Base-by-base conservation (phyloP, 2,797 vertebrate genomes). In the Florisuga fusca region DNA sequence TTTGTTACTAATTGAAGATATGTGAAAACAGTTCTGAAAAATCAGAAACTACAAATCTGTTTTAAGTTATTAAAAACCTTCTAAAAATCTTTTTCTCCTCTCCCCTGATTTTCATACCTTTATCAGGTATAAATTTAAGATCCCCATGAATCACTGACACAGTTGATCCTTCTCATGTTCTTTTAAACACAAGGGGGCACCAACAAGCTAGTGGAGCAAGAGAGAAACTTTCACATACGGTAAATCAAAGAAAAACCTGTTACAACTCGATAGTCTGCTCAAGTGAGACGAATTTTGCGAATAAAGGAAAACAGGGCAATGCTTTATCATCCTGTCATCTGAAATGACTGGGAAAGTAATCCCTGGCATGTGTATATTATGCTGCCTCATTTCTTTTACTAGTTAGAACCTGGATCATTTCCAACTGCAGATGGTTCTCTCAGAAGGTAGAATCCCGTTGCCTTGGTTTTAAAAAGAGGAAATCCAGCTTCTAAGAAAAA, bases 181-280 rank as follows among this genome's bases (percentile, higher is more conserved):
- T 91, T 86, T 91, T 77, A 94, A 96, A 95, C 97, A 96, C 97
- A 94, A 97, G 97, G 81, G 96, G 97, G 97, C 96, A 95, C 95
- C 88, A 95, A 67, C 82, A 94, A 96, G 86, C 95, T 91, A 41
- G 88, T 86, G 71, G 45, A 95, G 55, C 71, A 77, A 53, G 76
- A 66, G 0, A 72, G 15, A 67, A 84, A 34, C 21, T 1, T 57
- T 93, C 55, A 43, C 6, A 3, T 20, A 2, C 3, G 53, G 57
- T 57, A 86, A 86, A 85, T 73, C 21, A 45, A 36, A 64, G 57
- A 69, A 71, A 69, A 64, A 46, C 7, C 3, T 41, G 33, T 17
- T 41, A 17, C 14, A 46, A 15, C 31, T 48, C 74, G 61, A 81
- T 74, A 61, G 15, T 20, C 61, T 77, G 73, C 61, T 84, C 51